Evolutionary conservation across 2,797 vertebrate genomes (phyloP), one percentile per base, ranked within the genome.

Genomic region (Cirrhinus molitorella): DNA sequence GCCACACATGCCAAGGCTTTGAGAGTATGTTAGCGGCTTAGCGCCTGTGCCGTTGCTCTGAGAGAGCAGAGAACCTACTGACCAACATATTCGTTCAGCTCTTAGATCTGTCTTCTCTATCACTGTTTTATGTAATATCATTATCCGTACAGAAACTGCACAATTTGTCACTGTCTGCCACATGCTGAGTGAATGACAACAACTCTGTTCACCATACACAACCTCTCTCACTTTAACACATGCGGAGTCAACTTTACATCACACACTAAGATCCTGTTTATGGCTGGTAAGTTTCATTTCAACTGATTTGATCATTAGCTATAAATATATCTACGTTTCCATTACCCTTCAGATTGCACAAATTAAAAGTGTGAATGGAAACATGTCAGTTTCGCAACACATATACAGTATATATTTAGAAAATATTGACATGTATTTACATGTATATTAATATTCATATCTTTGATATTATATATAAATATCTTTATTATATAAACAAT

Each of bases 21-120:
- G 63, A 67, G 76, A 21, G 43, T 81, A 73, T 80, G 87, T 78
- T 79, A 85, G 13, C 0, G 19, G 88, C 87, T 90, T 89, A 89
- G 53, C 78, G 57, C 81, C 63, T 34, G 65, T 67, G 63, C 8
- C 75, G 2, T 80, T 80, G 53, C 79, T 12, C 9, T 43, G n/a
- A 13, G 37, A 45, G 37, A 57, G 73, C 43, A 49, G 16, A 82
- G 31, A 65, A 23, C 71, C 59, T 55, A 82, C 45, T 75, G 71
- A 74, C 71, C 63, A 66, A 55, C 80, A 83, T 67, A 28, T 75
- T 75, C 23, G 43, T 75, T 63, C 14, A 72, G 28, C 31, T 34
- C n/a, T 40, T n/a, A 19, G 70, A 61, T 65, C 19, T 51, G 61
- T 75, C 28, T 55, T 40, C n/a, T 82, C n/a, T 23, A 75, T 82